Evolutionary conservation across 2,888 invertebrate genomes (phyloP), one percentile per base, ranked within the genome.

Genomic region (Dolichopus griseipennis): DNA sequence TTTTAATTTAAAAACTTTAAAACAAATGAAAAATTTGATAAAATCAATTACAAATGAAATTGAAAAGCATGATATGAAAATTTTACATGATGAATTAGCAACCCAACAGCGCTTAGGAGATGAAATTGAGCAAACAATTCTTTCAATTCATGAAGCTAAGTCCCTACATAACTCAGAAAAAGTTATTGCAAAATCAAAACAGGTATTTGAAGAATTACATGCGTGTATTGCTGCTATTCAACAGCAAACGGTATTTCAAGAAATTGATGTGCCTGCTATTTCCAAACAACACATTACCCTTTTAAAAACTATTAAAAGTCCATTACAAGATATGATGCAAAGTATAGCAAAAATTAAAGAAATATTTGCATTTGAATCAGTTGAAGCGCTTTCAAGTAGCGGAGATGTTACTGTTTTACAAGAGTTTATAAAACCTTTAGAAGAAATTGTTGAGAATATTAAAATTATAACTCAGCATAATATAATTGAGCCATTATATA

Each of bases 31-130:
- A 7, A 73, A 74, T 34, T 76, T 78, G 3, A 78, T 80, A 18
- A 75, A 76, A 64, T 71, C 74, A 43, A 76, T 77, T 4, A 76
- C 78, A 69, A 76, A 77, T 15, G 78, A 79, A 64, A 80, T 81
- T 62, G 81, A 81, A 69, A 77, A 78, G 65, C 76, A 79, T 20
- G 81, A 81, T 66, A 76, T 77, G 12, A 78, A 77, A 68, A 74
- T 79, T 63, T 70, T 79, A 0, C 78, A 78, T 65, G 75, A 77
- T 22, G 78, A 78, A 71, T 77, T 79, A 1, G 76, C 75, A 20
- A 72, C 75, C 52, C 78, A 79, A 22, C 78, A 81, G 61, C 74
- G 76, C 64, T 74, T 74, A 37, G 75, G 76, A 0, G 71, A 74
- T 3, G 77, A 78, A 65, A 75, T 75, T 43, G 76, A 77, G 61